Evolutionary conservation across 2,888 invertebrate species (phyloP), one percentile per base, ranked within the genome.

Genomic region (Brachyopa scutellaris): DNA sequence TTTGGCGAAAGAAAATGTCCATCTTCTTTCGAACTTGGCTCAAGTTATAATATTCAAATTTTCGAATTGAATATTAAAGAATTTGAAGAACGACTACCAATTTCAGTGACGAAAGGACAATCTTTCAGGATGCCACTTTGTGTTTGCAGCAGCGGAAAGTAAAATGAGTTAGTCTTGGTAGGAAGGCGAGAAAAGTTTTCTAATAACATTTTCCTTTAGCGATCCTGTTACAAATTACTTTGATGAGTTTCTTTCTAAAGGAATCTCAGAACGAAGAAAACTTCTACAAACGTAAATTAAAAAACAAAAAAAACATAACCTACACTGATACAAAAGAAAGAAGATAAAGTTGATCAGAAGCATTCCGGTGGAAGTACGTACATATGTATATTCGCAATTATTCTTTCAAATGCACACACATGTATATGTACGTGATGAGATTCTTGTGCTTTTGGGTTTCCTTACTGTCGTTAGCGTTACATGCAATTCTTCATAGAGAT

Each of bases 91-190:
- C 38, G 26, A 53, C n/a, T n/a, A n/a, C n/a, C n/a, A n/a, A 11
- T 47, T 29, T 19, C 26, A 57, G 17, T n/a, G 8, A 47, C 8
- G 9, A 53, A 64, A 49, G 45, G 40, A 67, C 55, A 72, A 38
- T 51, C 23, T 47, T n/a, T 23, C 9, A 19, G 33, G 38, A 51
- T 9, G 26, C 78, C 64, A 69, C 57, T 29, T 49, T 47, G 26
- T 29, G 55, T 51, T 42, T 55, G 23, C 38, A 67, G 42, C 29
- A 31, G 55, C 33, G 53, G 47, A 55, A 73, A 67, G 73, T 55
- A 72, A 67, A 69, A 80, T 74, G 55, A 74, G 67, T 74, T 74
- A 79, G 67, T 79, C 73, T 53, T 42, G 40, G 73, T 45, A 79
- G 47, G 45, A 73, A 33, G 49, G 79, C 55, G 61, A 61, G 47